These are phyloP conservation scores for Balanococcus diminutus DNA, from an alignment of 2,888 invertebrate genomes.

Conservation along the genomic window DNA sequence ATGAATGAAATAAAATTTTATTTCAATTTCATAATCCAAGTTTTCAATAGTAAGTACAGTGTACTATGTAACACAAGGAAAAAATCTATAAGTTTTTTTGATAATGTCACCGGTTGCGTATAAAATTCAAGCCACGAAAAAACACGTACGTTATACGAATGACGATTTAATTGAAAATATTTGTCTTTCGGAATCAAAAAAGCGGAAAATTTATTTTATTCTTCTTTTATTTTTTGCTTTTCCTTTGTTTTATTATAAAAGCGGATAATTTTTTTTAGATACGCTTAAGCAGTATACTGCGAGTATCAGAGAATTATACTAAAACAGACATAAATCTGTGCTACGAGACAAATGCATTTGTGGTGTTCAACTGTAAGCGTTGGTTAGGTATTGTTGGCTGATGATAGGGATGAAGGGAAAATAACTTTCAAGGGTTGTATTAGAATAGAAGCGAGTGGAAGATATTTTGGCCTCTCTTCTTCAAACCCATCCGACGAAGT, in stretches of 20 bases:
- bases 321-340: constrained; percentile 53
- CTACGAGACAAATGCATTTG: constrained; percentile 54
- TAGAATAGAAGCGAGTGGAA: constrained; percentile 51
- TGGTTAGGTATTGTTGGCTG: constrained; percentile 51
- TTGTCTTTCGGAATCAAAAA: constrained; percentile 33
- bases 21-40: neutral
- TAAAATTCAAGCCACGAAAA: constrained; percentile 28
- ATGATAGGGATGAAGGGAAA: constrained; percentile 47
- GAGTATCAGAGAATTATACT: constrained; percentile 52
- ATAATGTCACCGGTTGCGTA: neutral
- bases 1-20: neutral
- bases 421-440: constrained; percentile 52
- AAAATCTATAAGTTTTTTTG: neutral
- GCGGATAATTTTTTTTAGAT: constrained; percentile 43
- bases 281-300: constrained; percentile 20
- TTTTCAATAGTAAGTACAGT: too few relatives aligned
- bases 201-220: constrained; percentile 40
- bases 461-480: constrained; percentile 46
- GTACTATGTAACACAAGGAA: neutral
- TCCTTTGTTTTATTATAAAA: constrained; percentile 30
- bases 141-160: constrained; percentile 28
- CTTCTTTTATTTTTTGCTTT: constrained; percentile 36
- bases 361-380: constrained; percentile 52
- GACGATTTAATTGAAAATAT: constrained; percentile 42
- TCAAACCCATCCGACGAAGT: constrained; percentile 19